phyloP scores from a whole-genome alignment of 2,797 vertebrate genomes.

The Lepilemur ruficaudatus region DNA sequence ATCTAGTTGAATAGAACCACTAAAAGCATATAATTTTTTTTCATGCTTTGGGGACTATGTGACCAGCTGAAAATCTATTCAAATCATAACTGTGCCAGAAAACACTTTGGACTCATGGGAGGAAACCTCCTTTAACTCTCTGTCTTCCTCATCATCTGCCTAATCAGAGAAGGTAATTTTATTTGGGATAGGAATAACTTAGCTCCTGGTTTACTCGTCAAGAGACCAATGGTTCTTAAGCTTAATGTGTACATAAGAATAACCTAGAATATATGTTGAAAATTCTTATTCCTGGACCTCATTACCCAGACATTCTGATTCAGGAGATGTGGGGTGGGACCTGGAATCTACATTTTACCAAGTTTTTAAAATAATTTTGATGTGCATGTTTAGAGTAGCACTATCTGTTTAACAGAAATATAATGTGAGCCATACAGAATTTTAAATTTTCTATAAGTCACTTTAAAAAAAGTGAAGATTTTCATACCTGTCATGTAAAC shows the following conservation, averaged over 20 bases:
- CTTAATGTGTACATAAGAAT: background rate
- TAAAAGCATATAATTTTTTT: background rate
- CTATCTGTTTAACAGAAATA: background rate
- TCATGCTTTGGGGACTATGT: background rate
- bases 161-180: background rate
- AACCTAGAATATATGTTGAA: background rate
- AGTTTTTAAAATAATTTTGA: constrained; percentile 19
- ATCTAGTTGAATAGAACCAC: background rate
- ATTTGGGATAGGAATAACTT: background rate
- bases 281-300: background rate
- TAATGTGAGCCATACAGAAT: background rate
- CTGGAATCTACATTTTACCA: background rate
- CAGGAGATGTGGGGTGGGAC: background rate
- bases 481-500: background rate
- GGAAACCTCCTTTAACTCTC: background rate
- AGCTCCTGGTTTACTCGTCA: background rate
- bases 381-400: background rate
- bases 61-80: background rate
- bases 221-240: background rate
- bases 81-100: background rate
- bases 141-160: background rate
- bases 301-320: background rate
- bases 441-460: background rate
- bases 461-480: background rate
- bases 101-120: background rate